phyloP scores from a whole-genome alignment of 2,797 vertebrate genomes.

The Micromesistius poutassou region DNA sequence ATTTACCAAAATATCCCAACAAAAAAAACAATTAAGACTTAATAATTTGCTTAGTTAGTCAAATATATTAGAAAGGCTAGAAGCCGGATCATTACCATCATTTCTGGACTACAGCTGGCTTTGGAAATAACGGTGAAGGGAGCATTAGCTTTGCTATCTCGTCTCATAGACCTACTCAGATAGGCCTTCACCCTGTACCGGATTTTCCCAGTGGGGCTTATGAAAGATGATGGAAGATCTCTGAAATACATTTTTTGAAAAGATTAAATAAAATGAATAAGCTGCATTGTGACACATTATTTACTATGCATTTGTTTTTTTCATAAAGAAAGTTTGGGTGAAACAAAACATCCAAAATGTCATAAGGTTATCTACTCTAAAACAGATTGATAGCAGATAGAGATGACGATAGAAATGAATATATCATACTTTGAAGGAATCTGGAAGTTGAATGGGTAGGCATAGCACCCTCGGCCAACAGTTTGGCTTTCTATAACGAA shows the following conservation, averaged over 20 bases:
- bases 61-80: not conserved
- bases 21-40: not conserved
- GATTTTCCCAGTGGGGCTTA: constrained; percentile 54
- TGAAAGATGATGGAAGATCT: constrained; percentile 62
- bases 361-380: not conserved
- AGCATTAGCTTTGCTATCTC: constrained; percentile 49
- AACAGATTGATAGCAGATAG: not conserved
- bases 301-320: too few species aligned
- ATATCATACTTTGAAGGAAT: constrained; percentile 62
- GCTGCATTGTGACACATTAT: not conserved
- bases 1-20: not conserved
- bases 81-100: constrained; percentile 31
- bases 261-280: not conserved
- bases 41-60: not conserved
- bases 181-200: constrained; percentile 60
- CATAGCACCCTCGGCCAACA: constrained; percentile 56
- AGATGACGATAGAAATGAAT: not conserved
- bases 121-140: constrained; percentile 56
- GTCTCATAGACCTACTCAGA: constrained; percentile 66
- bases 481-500: constrained; percentile 54
- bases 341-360: not conserved
- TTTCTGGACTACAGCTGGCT: constrained; percentile 4
- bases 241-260: constrained; percentile 39
- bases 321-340: not conserved
- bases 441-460: constrained; percentile 73